phyloP scores from a whole-genome alignment of 2,888 invertebrate genomes.

The Zaprionus bogoriensis region DNA sequence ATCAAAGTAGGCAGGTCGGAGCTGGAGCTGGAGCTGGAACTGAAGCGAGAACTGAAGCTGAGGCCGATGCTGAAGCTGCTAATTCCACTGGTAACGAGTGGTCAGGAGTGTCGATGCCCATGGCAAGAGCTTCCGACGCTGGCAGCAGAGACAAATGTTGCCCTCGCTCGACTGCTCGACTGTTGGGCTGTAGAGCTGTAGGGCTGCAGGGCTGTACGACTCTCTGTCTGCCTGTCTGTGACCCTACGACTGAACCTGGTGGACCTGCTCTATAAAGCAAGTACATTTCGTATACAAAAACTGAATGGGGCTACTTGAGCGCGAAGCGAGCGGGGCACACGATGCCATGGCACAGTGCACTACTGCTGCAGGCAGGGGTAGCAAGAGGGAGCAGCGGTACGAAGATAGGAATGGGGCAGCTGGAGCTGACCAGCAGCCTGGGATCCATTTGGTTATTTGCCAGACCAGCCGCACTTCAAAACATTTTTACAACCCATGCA shows the following conservation, averaged over 20 bases:
- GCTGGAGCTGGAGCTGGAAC: too few relatives aligned
- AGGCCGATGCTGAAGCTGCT: too few relatives aligned
- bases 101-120: constrained; percentile 38
- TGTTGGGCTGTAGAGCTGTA: background rate
- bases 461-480: constrained; percentile 59
- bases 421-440: constrained; percentile 34
- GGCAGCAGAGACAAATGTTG: background rate
- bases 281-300: constrained; percentile 49
- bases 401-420: background rate
- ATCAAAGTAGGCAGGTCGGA: constrained; percentile 44
- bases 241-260: constrained; percentile 25
- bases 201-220: constrained; percentile 3
- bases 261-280: constrained; percentile 46
- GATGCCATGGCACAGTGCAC: background rate
- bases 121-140: constrained; percentile 22
- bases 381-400: too few relatives aligned
- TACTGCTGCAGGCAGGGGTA: background rate
- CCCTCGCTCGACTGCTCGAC: background rate
- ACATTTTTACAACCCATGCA: constrained; percentile 59
- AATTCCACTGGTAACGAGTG: constrained; percentile 43
- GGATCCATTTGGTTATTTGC: constrained; percentile 62
- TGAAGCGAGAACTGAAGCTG: too few relatives aligned
- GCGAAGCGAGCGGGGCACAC: constrained; percentile 25
- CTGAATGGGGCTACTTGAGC: constrained; percentile 58
- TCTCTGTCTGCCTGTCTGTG: constrained; percentile 1